Evolutionary conservation across 1,140 invertebrate species (phyloP).

Genomic region (Dreissena rostriformis): DNA sequence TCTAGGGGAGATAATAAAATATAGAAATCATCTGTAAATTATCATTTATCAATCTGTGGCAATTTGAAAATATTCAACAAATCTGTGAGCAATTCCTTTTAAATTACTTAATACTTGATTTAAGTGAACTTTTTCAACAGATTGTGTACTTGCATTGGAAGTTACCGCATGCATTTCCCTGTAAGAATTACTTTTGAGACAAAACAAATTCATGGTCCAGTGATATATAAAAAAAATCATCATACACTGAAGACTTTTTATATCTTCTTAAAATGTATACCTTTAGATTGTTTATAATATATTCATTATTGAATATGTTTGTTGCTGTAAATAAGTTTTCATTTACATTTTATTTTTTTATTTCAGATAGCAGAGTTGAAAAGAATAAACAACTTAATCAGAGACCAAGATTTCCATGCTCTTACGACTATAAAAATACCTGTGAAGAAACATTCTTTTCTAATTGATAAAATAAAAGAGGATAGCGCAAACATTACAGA

Average conservation of each 20-base stretch:
- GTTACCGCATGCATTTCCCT: not conserved
- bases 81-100: too few relatives aligned
- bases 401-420: conserved; percentile 77
- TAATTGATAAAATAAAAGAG: conserved; percentile 64
- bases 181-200: not conserved
- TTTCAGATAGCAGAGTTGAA: conserved; percentile 75
- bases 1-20: too few relatives aligned
- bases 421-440: conserved; percentile 72
- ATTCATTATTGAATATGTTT: not conserved
- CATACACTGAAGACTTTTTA: not conserved
- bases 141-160: not conserved
- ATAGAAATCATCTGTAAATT: too few relatives aligned
- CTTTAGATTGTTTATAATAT: not conserved
- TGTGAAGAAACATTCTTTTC: conserved; percentile 65
- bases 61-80: too few relatives aligned
- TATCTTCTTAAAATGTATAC: not conserved
- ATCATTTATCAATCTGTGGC: too few relatives aligned
- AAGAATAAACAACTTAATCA: conserved; percentile 74
- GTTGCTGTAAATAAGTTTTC: not conserved
- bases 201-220: not conserved
- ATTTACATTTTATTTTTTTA: conserved; percentile 28
- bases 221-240: not conserved
- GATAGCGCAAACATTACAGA: conserved; percentile 42
- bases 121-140: not conserved
- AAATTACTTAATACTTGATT: too few relatives aligned